These are phyloP conservation scores for Montipora efflorescens DNA, from an alignment of 64 coral and sea anemone species.

Conservation along the genomic window DNA sequence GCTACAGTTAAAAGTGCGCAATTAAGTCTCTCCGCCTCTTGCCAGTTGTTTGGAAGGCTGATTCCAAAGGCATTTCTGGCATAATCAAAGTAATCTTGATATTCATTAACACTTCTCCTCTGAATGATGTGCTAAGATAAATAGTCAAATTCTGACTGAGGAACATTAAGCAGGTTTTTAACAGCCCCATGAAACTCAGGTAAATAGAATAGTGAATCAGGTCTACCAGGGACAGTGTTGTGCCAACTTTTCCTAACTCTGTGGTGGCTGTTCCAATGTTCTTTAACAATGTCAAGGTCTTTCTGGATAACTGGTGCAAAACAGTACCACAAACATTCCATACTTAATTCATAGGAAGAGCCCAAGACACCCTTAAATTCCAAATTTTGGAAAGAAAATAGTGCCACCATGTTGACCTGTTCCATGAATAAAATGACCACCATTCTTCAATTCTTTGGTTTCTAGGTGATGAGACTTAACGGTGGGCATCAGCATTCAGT, in stretches of 20 bases:
- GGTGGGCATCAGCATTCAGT: slow-evolving; percentile 48
- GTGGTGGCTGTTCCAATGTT: slow-evolving; percentile 79
- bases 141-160: slow-evolving; percentile 69
- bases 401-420: slow-evolving; percentile 22
- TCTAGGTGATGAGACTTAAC: slow-evolving; percentile 63
- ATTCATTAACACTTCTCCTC: slow-evolving; percentile 49
- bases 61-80: slow-evolving; percentile 26
- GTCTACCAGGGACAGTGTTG: slow-evolving; percentile 61
- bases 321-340: slow-evolving; percentile 78
- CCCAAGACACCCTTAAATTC: slow-evolving; percentile 23
- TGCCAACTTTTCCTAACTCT: slow-evolving; percentile 55
- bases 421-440: slow-evolving; percentile 33
- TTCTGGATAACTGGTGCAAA: slow-evolving; percentile 57
- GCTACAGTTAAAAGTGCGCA: not conserved
- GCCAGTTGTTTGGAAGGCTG: slow-evolving; percentile 28
- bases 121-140: slow-evolving; percentile 45
- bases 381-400: slow-evolving; percentile 47
- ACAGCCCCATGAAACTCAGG: slow-evolving; percentile 73
- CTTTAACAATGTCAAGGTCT: slow-evolving; percentile 68
- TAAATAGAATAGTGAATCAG: slow-evolving; percentile 70
- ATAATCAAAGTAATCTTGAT: slow-evolving; percentile 78
- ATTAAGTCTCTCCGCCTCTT: slow-evolving; percentile 35
- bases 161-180: slow-evolving; percentile 53
- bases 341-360: slow-evolving; percentile 42
- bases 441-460: slow-evolving; percentile 44